phyloP scores from a whole-genome alignment of 1,140 invertebrate species.

The Drosophila tani region DNA sequence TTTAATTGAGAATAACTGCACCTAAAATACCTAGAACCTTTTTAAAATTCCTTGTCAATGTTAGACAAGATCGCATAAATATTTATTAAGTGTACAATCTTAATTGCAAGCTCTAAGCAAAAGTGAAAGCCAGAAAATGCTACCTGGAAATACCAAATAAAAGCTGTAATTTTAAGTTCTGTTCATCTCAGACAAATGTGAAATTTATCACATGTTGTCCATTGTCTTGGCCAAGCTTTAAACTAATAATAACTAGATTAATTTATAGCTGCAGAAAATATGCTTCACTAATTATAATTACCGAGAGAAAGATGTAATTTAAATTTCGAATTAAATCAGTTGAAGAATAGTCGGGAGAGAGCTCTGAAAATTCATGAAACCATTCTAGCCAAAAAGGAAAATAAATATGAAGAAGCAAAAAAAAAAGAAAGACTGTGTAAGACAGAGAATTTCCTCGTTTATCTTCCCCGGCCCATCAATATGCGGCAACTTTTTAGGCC shows the following conservation, averaged over 20 bases:
- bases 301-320: not conserved
- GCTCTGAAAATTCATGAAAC: slow-evolving; percentile 5
- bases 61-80: not conserved
- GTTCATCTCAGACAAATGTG: no score
- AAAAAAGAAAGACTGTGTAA: slow-evolving; percentile 13
- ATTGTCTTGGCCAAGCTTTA: no score
- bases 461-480: slow-evolving; percentile 38
- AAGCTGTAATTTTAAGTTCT: no score
- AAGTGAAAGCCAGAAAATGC: not conserved
- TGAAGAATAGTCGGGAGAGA: not conserved
- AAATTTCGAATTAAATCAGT: slow-evolving; percentile 1
- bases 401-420: slow-evolving; percentile 17
- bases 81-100: no score
- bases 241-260: not conserved
- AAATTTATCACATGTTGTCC: no score
- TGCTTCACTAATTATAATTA: not conserved
- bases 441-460: slow-evolving; percentile 40
- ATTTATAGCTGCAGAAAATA: not conserved
- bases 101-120: no score
- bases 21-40: not conserved
- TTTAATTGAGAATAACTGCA: not conserved
- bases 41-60: not conserved
- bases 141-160: not conserved
- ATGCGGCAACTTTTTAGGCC: slow-evolving; percentile 52
- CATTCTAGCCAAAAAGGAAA: not conserved